phyloP scores from a whole-genome alignment of 2,888 invertebrate species.

The Cylindroiulus punctatus region DNA sequence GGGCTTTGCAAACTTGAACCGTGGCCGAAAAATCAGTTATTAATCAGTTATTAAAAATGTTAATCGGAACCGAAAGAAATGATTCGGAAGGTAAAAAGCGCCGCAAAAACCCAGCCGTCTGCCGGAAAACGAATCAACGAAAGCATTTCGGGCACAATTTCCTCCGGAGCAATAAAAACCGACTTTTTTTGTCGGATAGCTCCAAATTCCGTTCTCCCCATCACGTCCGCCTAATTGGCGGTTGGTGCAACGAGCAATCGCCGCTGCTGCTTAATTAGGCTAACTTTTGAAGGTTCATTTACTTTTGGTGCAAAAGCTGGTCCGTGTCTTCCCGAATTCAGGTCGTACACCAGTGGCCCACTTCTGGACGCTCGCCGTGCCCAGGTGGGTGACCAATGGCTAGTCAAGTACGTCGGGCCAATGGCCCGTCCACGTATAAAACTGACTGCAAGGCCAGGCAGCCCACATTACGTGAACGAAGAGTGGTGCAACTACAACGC shows the following conservation, averaged over 20 bases:
- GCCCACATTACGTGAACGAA: not conserved
- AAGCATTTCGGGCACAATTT: conserved; percentile 21
- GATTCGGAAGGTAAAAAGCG: not conserved
- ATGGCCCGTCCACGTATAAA: conserved; percentile 45
- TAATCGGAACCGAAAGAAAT: not conserved
- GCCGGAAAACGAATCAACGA: conserved; percentile 7
- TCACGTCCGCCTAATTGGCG: not conserved
- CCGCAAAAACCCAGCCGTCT: not conserved
- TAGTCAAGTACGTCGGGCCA: conserved; percentile 33
- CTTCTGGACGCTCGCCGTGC: not conserved
- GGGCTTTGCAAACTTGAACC: not conserved
- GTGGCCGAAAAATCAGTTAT: no score
- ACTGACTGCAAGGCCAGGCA: not conserved
- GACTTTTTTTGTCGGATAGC: not conserved
- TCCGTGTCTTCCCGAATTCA: conserved; percentile 31
- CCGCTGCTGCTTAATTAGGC: conserved; percentile 25
- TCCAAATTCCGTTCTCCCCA: not conserved
- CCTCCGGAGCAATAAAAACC: not conserved
- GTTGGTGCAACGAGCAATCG: conserved; percentile 27
- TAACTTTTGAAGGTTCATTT: conserved; percentile 47
- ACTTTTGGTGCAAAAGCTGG: not conserved
- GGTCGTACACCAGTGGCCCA: conserved; percentile 44
- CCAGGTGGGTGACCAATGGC: conserved; percentile 43
- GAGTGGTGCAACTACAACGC: not conserved
- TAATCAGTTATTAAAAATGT: not conserved